A percentile compares a stretch with the other conserved stretches of the same genome.
phyloP scores from a whole-genome alignment of 2,888 invertebrate species.

The Adela reaumurella region DNA sequence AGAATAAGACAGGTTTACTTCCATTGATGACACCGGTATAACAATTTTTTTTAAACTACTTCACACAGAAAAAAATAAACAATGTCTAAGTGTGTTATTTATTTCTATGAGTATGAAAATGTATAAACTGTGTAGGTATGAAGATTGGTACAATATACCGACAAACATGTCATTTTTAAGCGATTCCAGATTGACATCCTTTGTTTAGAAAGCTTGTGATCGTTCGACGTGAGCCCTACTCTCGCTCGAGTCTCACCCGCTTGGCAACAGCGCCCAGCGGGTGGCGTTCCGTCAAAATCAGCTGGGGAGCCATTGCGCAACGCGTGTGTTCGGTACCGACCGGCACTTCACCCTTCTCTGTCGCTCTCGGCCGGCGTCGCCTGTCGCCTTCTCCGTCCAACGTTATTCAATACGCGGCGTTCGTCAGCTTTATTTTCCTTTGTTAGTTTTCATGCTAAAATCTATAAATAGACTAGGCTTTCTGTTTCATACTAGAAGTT shows the following conservation, averaged over 20 bases:
- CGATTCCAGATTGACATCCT: neutral
- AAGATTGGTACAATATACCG: no score
- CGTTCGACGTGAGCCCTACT: constrained; percentile 7
- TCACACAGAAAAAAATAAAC: no score
- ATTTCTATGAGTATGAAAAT: no score
- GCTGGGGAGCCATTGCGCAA: constrained; percentile 12
- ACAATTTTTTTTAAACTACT: no score
- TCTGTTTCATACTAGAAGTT: no score
- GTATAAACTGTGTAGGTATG: no score
- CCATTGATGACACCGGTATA: no score
- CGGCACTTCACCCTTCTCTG: constrained; percentile 5
- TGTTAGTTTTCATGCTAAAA: neutral
- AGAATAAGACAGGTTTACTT: no score
- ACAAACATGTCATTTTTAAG: no score
- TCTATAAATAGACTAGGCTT: no score
- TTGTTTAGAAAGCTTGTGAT: constrained; percentile 9
- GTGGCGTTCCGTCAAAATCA: constrained; percentile 15
- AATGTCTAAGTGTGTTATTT: no score
- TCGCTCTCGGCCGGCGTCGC: constrained; percentile 3
- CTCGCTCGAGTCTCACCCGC: constrained; percentile 7
- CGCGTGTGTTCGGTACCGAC: constrained; percentile 2
- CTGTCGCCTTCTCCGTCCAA: constrained; percentile 3
- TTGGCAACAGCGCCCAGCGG: constrained; percentile 18
- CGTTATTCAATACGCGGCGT: neutral
- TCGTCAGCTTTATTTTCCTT: neutral